Percentiles rank a stretch among this genome's conserved stretches.
These are phyloP conservation scores for Podarcis muralis DNA, from an alignment of 2,113 vertebrate species.

Conservation along the genomic window DNA sequence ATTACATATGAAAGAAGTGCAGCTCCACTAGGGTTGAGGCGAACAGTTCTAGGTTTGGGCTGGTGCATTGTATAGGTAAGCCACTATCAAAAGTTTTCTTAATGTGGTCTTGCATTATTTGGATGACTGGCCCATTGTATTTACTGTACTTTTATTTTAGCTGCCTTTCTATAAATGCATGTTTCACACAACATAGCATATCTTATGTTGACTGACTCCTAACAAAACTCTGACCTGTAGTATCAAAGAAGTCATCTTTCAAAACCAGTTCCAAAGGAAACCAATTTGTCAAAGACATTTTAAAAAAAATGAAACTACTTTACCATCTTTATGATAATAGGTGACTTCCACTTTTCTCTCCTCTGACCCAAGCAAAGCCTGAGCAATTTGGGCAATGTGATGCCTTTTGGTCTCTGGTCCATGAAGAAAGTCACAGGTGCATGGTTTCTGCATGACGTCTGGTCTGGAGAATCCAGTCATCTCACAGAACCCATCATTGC, in stretches of 20 bases:
- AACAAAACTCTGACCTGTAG: not conserved
- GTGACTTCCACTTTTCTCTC: slow-evolving; percentile 97
- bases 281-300: not conserved
- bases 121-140: too few relatives aligned
- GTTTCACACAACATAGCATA: too few relatives aligned
- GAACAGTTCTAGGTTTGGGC: too few relatives aligned
- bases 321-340: slow-evolving; percentile 98
- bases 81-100: too few relatives aligned
- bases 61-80: too few relatives aligned
- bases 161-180: too few relatives aligned
- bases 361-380: slow-evolving; percentile 92
- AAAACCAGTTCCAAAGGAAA: slow-evolving; percentile 29
- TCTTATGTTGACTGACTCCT: not conserved
- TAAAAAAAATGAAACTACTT: slow-evolving; percentile 62
- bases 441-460: slow-evolving; percentile 98
- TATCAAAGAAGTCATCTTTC: not conserved
- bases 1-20: not conserved
- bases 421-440: slow-evolving; percentile 97
- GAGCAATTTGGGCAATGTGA: slow-evolving; percentile 90
- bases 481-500: slow-evolving; percentile 98
- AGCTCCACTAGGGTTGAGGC: not conserved
- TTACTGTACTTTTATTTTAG: too few relatives aligned
- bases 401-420: slow-evolving; percentile 91
- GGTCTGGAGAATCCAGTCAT: slow-evolving; percentile 98
- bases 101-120: too few relatives aligned